These are phyloP conservation scores for Drosophila greeni DNA, from an alignment of 2,888 invertebrate species.

Conservation along the genomic window DNA sequence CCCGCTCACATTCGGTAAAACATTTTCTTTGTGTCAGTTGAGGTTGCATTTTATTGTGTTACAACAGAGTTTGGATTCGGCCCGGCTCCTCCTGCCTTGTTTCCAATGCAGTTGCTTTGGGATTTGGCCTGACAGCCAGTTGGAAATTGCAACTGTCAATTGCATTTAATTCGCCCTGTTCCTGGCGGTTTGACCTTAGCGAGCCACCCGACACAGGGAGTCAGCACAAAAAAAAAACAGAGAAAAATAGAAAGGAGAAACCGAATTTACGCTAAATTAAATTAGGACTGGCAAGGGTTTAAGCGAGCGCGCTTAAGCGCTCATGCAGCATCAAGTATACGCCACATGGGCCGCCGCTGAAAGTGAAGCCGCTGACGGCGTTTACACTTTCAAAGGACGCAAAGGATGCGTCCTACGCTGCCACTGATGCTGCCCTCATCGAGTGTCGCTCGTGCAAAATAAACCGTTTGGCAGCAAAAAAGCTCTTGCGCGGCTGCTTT, in stretches of 20 bases:
- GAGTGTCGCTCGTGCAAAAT: conserved; percentile 58
- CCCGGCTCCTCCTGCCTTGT: conserved; percentile 36
- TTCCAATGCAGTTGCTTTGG: conserved; percentile 59
- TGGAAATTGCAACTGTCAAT: conserved; percentile 78
- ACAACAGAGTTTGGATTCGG: conserved; percentile 62
- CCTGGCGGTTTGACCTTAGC: conserved; percentile 65
- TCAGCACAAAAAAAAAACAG: background rate
- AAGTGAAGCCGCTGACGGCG: conserved; percentile 48
- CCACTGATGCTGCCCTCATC: conserved; percentile 31
- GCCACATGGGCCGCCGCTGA: conserved; percentile 36
- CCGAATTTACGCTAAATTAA: conserved; percentile 41
- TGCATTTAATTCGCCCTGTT: conserved; percentile 74
- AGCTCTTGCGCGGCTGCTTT: conserved; percentile 63
- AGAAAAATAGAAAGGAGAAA: conserved; percentile 9
- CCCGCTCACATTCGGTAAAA: conserved; percentile 58
- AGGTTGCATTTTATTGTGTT: conserved; percentile 73
- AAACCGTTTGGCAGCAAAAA: conserved; percentile 64
- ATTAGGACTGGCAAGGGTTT: conserved; percentile 35
- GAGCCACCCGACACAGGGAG: conserved; percentile 6
- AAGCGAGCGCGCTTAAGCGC: conserved; percentile 19
- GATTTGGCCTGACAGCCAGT: conserved; percentile 75
- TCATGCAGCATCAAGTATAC: conserved; percentile 33
- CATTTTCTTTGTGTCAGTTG: conserved; percentile 74
- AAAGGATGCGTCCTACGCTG: conserved; percentile 21
- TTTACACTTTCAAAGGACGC: conserved; percentile 63